Conservation (phyloP, 1,140 invertebrate genomes). For the Brachionus plicatilis region DNA sequence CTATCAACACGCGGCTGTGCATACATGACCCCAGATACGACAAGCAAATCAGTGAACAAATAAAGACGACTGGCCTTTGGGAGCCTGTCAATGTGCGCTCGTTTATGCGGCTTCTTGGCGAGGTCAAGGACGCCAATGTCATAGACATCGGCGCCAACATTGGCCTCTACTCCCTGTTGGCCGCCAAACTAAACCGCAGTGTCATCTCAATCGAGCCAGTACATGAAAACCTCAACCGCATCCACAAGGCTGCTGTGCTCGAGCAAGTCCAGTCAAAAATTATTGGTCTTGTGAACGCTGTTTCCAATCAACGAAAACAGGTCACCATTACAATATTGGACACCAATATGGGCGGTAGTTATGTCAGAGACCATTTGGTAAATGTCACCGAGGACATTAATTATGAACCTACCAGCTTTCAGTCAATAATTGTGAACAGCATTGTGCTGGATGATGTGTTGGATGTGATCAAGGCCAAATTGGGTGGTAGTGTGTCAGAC, state of each 20-base stretch:
- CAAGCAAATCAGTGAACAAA: conserved; percentile 14
- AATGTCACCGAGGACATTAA: neutral
- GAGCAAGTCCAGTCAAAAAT: conserved; percentile 4
- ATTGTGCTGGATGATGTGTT: neutral
- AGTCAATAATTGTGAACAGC: conserved; percentile 11
- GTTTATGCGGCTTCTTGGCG: neutral
- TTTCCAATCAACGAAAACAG: neutral
- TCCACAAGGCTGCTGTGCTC: conserved; percentile 4
- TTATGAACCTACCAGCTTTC: neutral
- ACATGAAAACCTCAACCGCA: neutral
- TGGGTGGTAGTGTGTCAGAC: neutral
- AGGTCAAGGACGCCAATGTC: neutral
- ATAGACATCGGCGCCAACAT: conserved; percentile 33
- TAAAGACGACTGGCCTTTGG: conserved; percentile 9
- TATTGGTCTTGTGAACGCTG: neutral
- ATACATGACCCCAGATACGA: conserved; percentile 30
- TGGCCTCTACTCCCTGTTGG: conserved; percentile 8
- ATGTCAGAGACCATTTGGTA: neutral
- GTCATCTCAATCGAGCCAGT: conserved; percentile 34
- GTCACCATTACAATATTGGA: conserved; percentile 5
- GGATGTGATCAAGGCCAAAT: neutral
- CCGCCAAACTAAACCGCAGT: neutral
- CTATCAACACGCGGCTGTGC: neutral
- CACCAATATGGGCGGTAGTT: conserved; percentile 14
- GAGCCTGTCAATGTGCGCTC: conserved; percentile 12